phyloP scores from a whole-genome alignment of 2,888 invertebrate genomes.

The Chloroclystis v-ata region DNA sequence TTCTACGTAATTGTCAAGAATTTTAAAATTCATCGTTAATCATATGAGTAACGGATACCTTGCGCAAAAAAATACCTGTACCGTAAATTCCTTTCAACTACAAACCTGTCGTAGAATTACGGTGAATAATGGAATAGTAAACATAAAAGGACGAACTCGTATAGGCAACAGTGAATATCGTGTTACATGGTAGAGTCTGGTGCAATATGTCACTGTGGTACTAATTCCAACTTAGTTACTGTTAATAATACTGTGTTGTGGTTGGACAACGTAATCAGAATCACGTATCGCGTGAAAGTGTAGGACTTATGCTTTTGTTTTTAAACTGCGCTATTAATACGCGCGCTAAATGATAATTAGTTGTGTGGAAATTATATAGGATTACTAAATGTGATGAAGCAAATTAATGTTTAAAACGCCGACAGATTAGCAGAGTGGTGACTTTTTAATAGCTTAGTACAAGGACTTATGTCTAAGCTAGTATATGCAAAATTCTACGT shows the following conservation, averaged over 20 bases:
- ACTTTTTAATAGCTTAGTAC: no score
- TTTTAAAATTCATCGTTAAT: no score
- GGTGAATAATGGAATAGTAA: no score
- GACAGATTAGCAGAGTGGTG: no score
- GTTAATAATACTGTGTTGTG: background rate
- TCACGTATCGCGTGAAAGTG: conserved; percentile 58
- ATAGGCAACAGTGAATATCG: conserved; percentile 39
- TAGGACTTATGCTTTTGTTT: conserved; percentile 64
- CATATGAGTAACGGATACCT: no score
- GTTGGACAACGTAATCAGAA: conserved; percentile 58
- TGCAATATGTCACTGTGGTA: conserved; percentile 52
- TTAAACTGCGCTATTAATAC: conserved; percentile 49
- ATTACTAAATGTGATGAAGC: no score
- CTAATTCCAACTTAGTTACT: background rate
- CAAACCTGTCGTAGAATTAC: background rate
- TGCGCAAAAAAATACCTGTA: no score
- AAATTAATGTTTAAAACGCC: no score
- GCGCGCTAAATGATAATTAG: conserved; percentile 70
- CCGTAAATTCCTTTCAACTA: background rate
- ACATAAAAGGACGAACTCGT: conserved; percentile 29
- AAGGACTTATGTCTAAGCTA: no score
- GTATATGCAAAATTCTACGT: no score
- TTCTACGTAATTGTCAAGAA: no score
- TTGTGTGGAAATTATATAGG: conserved; percentile 54
- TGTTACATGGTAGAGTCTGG: conserved; percentile 29